phyloP scores from a whole-genome alignment of 2,797 vertebrate genomes.

The Gadopsis bispinosus region DNA sequence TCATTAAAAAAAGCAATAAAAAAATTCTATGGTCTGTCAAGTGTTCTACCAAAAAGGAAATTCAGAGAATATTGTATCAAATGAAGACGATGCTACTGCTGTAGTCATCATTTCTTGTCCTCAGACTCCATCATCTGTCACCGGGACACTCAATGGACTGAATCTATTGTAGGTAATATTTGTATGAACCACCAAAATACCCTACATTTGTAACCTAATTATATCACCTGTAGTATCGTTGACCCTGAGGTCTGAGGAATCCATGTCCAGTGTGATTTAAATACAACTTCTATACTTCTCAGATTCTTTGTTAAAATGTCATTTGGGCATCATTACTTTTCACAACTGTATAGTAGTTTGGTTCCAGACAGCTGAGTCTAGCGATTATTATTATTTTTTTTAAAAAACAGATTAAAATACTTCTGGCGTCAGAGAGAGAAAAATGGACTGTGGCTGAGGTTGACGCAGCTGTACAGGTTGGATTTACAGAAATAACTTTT shows the following conservation, averaged over 20 bases:
- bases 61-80: background rate
- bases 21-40: too few relatives aligned
- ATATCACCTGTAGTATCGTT: background rate
- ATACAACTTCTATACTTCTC: too few relatives aligned
- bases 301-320: too few relatives aligned
- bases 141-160: background rate
- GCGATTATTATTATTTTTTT: too few relatives aligned
- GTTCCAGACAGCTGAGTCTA: background rate
- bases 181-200: background rate
- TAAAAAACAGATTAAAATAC: too few relatives aligned
- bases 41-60: background rate
- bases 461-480: too few relatives aligned
- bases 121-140: background rate
- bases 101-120: background rate
- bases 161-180: background rate
- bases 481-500: too few relatives aligned
- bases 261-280: too few relatives aligned
- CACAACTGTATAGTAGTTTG: conserved; percentile 1
- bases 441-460: background rate
- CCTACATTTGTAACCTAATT: background rate
- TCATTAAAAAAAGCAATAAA: too few relatives aligned
- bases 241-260: too few relatives aligned
- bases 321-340: background rate
- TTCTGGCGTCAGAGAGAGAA: background rate
- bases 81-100: background rate